A percentile compares a stretch with the other conserved stretches of the same genome.
These are phyloP conservation scores for Yponomeuta plumbellus DNA, from an alignment of 2,888 invertebrate genomes.

Conservation along the genomic window DNA sequence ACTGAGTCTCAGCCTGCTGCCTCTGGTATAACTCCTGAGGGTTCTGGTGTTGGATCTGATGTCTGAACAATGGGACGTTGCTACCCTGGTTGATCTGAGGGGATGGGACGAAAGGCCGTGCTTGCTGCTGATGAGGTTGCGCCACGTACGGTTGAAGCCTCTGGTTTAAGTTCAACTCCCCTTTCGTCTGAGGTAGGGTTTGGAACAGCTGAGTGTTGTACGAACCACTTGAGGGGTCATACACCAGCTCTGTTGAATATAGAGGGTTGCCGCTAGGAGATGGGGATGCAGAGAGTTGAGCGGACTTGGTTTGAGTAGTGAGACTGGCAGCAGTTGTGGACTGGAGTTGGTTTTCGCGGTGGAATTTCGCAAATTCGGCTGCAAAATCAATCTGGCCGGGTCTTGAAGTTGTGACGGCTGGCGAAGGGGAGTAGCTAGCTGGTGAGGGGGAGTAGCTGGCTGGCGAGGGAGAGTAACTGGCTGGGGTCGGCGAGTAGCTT, in stretches of 20 bases:
- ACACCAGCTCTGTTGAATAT: slow-evolving; percentile 86
- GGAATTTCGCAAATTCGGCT: slow-evolving; percentile 85
- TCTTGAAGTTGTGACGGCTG: slow-evolving; percentile 46
- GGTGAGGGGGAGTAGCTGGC: slow-evolving; percentile 40
- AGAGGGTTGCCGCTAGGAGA: slow-evolving; percentile 77
- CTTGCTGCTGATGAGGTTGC: slow-evolving; percentile 72
- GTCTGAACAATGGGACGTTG: slow-evolving; percentile 67
- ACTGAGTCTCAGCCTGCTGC: slow-evolving; percentile 77
- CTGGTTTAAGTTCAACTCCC: slow-evolving; percentile 83
- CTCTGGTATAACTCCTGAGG: slow-evolving; percentile 76
- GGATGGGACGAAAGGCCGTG: slow-evolving; percentile 74
- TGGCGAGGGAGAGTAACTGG: slow-evolving; percentile 57
- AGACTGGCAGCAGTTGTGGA: slow-evolving; percentile 64
- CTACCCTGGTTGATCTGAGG: slow-evolving; percentile 70
- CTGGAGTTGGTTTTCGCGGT: slow-evolving; percentile 78
- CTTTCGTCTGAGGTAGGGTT: slow-evolving; percentile 82
- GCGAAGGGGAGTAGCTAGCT: slow-evolving; percentile 27
- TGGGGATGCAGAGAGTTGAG: slow-evolving; percentile 43
- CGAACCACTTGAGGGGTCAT: slow-evolving; percentile 84
- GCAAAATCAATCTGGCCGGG: slow-evolving; percentile 79
- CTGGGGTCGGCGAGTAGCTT: slow-evolving; percentile 60
- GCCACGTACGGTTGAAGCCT: slow-evolving; percentile 85
- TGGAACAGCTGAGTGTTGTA: slow-evolving; percentile 88
- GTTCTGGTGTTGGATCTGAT: slow-evolving; percentile 61
- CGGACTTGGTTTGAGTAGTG: slow-evolving; percentile 54